phyloP scores from a whole-genome alignment of 2,888 invertebrate genomes.

The Eugnorisma glareosa region DNA sequence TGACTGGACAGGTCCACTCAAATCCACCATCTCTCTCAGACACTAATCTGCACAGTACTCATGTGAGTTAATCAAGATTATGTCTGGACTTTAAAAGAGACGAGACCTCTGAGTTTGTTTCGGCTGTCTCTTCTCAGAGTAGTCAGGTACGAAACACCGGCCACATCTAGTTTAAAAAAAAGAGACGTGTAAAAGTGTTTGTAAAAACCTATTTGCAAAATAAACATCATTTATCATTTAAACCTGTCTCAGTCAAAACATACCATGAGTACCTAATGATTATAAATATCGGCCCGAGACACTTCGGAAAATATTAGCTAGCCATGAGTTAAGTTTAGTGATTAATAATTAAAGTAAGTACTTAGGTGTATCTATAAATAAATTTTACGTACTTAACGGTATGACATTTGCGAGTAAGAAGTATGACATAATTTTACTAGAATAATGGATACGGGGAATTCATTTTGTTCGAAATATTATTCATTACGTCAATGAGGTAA shows the following conservation, averaged over 20 bases:
- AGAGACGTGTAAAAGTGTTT: no score
- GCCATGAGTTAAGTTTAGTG: neutral
- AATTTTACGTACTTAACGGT: neutral
- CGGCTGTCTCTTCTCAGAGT: no score
- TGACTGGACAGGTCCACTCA: no score
- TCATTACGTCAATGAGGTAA: constrained; percentile 9
- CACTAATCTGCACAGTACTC: no score
- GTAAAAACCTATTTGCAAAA: no score
- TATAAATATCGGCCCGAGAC: neutral
- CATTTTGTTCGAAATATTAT: constrained; percentile 17
- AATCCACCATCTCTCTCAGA: no score
- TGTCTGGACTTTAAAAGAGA: no score
- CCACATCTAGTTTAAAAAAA: no score
- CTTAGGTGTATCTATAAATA: constrained; percentile 27
- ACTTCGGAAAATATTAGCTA: neutral
- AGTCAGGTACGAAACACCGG: no score
- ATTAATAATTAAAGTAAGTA: constrained; percentile 6
- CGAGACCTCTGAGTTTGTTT: no score
- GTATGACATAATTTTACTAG: constrained; percentile 58
- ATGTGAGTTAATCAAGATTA: no score
- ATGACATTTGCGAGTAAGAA: constrained; percentile 42
- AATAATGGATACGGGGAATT: constrained; percentile 50
- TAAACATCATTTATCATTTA: no score
- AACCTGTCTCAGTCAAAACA: neutral
- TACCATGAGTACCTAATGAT: neutral